Evolutionary conservation across 2,888 invertebrate species (phyloP).

Genomic region (Latrodectus hesperus): DNA sequence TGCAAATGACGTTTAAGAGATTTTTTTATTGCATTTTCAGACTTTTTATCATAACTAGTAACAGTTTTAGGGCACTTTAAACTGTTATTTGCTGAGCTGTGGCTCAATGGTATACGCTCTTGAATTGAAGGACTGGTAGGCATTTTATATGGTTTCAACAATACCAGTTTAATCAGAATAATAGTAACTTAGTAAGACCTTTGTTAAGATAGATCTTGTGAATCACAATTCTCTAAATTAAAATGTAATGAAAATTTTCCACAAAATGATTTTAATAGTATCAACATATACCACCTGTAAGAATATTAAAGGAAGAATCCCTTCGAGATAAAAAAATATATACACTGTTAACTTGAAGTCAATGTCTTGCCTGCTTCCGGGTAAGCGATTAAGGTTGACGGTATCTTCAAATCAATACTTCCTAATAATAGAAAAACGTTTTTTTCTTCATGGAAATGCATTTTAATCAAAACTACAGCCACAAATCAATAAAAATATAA

Average conservation of each 20-base stretch:
- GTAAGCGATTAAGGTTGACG: too few relatives aligned
- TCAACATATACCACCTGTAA: neutral
- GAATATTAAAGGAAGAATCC: neutral
- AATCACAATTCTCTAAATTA: neutral
- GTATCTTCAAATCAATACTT: too few relatives aligned
- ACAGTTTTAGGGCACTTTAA: slow-evolving; percentile 34
- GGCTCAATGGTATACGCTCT: slow-evolving; percentile 28
- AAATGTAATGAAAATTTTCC: neutral
- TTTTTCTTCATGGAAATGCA: slow-evolving; percentile 7
- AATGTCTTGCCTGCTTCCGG: too few relatives aligned
- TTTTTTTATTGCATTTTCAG: slow-evolving; percentile 20
- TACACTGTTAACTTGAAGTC: too few relatives aligned
- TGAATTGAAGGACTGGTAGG: slow-evolving; percentile 51
- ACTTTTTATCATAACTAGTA: slow-evolving; percentile 16
- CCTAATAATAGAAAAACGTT: neutral
- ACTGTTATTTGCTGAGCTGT: slow-evolving; percentile 29
- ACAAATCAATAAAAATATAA: neutral
- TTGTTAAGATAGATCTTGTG: neutral
- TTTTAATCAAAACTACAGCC: neutral
- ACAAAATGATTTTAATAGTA: neutral
- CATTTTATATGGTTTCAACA: slow-evolving; percentile 8
- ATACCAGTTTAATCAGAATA: neutral
- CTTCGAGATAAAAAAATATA: slow-evolving; percentile 2
- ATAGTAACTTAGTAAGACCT: neutral
- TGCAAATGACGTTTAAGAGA: slow-evolving; percentile 11